Conservation (phyloP, 2,113 vertebrate genomes). For the Sceloporus tristichus region DNA sequence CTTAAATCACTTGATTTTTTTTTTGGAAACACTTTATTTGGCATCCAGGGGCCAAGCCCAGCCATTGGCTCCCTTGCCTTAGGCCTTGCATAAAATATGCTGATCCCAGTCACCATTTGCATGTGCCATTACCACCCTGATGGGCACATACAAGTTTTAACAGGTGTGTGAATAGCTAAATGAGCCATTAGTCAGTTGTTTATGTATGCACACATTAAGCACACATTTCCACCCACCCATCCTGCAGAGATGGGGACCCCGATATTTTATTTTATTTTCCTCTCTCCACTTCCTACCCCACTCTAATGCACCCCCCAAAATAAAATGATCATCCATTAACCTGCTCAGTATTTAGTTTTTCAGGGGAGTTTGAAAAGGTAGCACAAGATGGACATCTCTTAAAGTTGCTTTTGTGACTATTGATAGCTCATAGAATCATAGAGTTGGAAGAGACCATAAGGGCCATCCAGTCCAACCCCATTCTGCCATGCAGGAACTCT, state of each 20-base stretch:
- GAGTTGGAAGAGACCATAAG: too few species aligned
- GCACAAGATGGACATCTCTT: neutral
- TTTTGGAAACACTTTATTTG: too few species aligned
- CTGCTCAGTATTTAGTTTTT: neutral
- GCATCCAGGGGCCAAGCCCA: neutral
- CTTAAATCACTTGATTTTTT: neutral
- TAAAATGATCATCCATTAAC: neutral
- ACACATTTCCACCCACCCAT: slow-evolving; percentile 35
- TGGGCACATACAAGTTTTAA: neutral
- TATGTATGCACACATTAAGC: neutral
- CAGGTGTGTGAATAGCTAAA: slow-evolving; percentile 52
- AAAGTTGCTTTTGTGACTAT: too few species aligned
- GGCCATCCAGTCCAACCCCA: too few species aligned
- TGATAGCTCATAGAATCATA: too few species aligned
- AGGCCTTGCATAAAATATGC: slow-evolving; percentile 1
- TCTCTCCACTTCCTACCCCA: neutral
- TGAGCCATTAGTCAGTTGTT: slow-evolving; percentile 40
- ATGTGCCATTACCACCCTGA: neutral
- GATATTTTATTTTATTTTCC: neutral
- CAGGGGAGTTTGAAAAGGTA: neutral
- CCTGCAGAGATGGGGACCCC: neutral
- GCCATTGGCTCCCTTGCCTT: neutral
- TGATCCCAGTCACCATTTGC: slow-evolving; percentile 24
- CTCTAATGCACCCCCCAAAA: neutral
- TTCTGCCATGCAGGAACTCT: too few species aligned